Evolutionary conservation across 2,797 vertebrate genomes (phyloP).

Genomic region (Dipus sagitta): DNA sequence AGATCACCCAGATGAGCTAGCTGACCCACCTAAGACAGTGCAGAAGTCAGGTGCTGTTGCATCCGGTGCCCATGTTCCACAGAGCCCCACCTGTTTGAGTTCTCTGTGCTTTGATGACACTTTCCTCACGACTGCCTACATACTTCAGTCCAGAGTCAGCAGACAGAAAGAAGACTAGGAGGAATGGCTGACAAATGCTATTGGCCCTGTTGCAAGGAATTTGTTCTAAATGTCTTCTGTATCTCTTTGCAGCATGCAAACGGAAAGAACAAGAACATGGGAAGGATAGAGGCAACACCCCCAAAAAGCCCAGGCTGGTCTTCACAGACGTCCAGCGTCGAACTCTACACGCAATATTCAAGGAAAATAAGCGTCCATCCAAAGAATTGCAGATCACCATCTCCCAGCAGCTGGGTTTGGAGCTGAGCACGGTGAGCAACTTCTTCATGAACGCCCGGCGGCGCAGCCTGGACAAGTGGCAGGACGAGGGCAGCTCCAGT

Average conservation of each 20-base stretch:
- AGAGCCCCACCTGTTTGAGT: not conserved
- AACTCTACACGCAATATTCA: slow-evolving; percentile 99
- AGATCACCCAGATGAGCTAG: not conserved
- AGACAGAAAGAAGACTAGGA: not conserved
- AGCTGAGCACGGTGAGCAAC: slow-evolving; percentile 99
- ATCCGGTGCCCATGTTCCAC: not conserved
- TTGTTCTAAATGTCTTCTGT: slow-evolving; percentile 72
- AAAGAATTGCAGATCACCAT: slow-evolving; percentile 99
- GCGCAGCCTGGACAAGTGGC: slow-evolving; percentile 99
- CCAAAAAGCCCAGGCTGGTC: slow-evolving; percentile 98
- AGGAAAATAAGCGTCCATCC: slow-evolving; percentile 99
- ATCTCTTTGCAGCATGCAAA: slow-evolving; percentile 95
- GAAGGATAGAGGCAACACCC: slow-evolving; percentile 94
- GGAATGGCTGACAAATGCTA: not conserved
- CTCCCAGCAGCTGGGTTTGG: slow-evolving; percentile 98
- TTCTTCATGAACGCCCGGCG: slow-evolving; percentile 99
- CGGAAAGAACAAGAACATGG: slow-evolving; percentile 98
- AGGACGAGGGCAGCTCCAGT: slow-evolving; percentile 96
- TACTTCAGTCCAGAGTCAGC: not conserved
- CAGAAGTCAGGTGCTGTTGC: not conserved
- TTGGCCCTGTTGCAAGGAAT: not conserved
- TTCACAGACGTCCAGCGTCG: slow-evolving; percentile 99
- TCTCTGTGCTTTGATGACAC: not conserved
- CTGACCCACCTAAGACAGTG: not conserved
- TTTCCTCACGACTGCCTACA: not conserved